A percentile compares a stretch with the other conserved stretches of the same genome.
Evolutionary conservation across 2,888 invertebrate genomes (phyloP).

Genomic region (Epirrita christyi): DNA sequence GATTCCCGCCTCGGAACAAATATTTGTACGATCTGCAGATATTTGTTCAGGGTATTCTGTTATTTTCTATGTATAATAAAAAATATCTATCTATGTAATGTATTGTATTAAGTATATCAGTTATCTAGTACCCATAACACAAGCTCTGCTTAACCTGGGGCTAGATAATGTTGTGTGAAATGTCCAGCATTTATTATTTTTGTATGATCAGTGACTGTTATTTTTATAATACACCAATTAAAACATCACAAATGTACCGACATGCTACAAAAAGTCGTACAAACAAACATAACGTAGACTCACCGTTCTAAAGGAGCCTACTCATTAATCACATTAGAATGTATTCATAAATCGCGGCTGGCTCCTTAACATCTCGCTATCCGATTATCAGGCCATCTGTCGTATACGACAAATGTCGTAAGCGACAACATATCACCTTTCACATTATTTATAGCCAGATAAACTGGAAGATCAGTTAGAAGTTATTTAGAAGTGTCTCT

Average conservation of each 20-base stretch:
- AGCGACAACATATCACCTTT: conserved; percentile 32
- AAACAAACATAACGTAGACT: background rate
- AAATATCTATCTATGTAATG: too few species aligned
- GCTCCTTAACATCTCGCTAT: conserved; percentile 36
- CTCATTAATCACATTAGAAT: conserved; percentile 55
- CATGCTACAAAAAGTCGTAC: background rate
- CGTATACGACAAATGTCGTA: conserved; percentile 17
- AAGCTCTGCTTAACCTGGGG: too few species aligned
- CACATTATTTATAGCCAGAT: conserved; percentile 26
- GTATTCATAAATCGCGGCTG: conserved; percentile 60
- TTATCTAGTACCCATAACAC: too few species aligned
- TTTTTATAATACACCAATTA: background rate
- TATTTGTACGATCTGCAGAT: too few species aligned
- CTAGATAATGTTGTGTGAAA: too few species aligned
- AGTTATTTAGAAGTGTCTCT: conserved; percentile 7
- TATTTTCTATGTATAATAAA: too few species aligned
- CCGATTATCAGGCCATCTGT: conserved; percentile 30
- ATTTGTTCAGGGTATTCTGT: too few species aligned
- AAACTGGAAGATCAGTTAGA: conserved; percentile 17
- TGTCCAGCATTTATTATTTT: too few species aligned
- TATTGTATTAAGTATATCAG: too few species aligned
- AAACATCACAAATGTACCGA: background rate
- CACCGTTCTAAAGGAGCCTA: conserved; percentile 9
- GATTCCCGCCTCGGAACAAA: too few species aligned
- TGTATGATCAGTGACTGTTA: too few species aligned